Evolutionary conservation across 2,888 invertebrate genomes (phyloP), one percentile per base, ranked within the genome.

Genomic region (Monopis laevigella): DNA sequence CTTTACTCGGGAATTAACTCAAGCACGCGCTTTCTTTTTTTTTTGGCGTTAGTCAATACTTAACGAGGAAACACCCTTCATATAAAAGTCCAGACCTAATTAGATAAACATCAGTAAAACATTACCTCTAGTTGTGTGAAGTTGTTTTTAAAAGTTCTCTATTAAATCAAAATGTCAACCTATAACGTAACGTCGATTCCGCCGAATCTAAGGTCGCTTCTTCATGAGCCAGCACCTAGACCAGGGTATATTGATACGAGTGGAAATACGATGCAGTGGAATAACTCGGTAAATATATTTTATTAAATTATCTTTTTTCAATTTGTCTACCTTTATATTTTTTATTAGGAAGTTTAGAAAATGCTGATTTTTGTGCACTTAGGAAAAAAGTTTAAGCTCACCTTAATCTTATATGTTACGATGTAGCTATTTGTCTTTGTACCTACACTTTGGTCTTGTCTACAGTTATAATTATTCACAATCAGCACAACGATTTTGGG

Each of bases 31-130:
- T 32, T 32, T 32, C 32, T 16, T 42, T 42, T 28, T 30, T 18
- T 26, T 38, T 36, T 24, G 17, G n/a, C 38, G 24, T 38, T 42
- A 29, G 19, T 21, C 24, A 42, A 42, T 42, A 36, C 7, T 16
- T 43, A 43, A 43, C 34, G 39, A 43, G 27, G 42, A 29, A 24
- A 46, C 46, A 52, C 45, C 46, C 52, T 46, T 41, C 51, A 52
- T 68, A 69, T 69, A 68, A 63, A 67, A 55, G 46, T 32, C 45
- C 44, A 42, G 46, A 47, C 52, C 53, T 53, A 49, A 52, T 46
- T 46, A 46, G 49, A 32, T 10, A 17, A 10, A 17, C 17, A 32
- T 32, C 32, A 32, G 46, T 47, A 38, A 51, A 51, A 47, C 46
- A 50, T 56, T 52, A 65, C 54, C 56, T 32, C 17, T 49, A 48